Evolutionary conservation across 1,140 invertebrate genomes (phyloP).

Genomic region (Cyclargus thomasi): DNA sequence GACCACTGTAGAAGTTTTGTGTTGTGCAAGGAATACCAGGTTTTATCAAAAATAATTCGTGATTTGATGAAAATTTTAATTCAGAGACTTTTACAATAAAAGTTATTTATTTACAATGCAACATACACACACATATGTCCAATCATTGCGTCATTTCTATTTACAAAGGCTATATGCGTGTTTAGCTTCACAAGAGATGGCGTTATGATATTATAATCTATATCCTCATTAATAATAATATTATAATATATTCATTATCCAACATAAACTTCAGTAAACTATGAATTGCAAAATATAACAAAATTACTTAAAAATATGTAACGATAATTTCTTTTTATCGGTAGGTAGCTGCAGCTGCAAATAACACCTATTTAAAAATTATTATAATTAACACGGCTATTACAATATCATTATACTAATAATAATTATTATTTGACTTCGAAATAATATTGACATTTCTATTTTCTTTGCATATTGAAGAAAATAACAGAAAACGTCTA

Average conservation of each 20-base stretch:
- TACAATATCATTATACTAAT: too few species aligned
- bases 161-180: constrained; percentile 35
- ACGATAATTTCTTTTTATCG: not conserved
- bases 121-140: constrained; percentile 31
- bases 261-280: constrained; percentile 1
- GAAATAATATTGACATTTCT: too few species aligned
- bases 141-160: constrained; percentile 32
- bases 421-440: too few species aligned
- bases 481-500: too few species aligned
- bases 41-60: too few species aligned
- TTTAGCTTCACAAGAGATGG: constrained; percentile 22
- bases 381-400: too few species aligned
- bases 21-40: too few species aligned
- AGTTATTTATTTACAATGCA: constrained; percentile 63
- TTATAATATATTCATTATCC: not conserved
- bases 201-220: not conserved
- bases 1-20: too few species aligned
- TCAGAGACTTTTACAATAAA: constrained; percentile 63
- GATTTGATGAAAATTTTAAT: constrained; percentile 72
- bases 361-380: too few species aligned
- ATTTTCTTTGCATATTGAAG: too few species aligned
- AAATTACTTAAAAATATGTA: not conserved
- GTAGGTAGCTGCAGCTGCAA: too few species aligned
- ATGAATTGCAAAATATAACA: not conserved
- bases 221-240: too few species aligned